phyloP scores from a whole-genome alignment of 2,797 vertebrate species.

The Tenualosa ilisha region DNA sequence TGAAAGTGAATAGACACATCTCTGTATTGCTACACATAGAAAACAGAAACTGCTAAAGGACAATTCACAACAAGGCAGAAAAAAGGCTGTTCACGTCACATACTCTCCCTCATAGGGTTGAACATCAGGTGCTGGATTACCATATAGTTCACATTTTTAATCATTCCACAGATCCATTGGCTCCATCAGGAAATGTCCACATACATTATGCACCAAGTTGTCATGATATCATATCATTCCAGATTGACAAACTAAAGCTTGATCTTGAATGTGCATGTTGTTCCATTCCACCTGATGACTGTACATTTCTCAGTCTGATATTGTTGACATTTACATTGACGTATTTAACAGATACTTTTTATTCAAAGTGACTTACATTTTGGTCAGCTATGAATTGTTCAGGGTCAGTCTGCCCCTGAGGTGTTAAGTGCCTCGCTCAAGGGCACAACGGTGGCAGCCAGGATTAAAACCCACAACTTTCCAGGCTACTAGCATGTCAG shows the following conservation, averaged over 20 bases:
- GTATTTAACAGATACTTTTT: too few species aligned
- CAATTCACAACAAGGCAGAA: background rate
- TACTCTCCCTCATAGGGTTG: background rate
- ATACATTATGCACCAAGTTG: background rate
- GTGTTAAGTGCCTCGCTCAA: too few species aligned
- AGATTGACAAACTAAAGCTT: too few species aligned
- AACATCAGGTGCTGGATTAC: background rate
- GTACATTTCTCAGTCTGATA: background rate
- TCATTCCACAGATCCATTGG: too few species aligned
- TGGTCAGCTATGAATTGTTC: too few species aligned
- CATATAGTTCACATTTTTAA: background rate
- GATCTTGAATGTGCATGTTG: background rate
- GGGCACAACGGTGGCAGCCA: too few species aligned
- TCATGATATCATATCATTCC: background rate
- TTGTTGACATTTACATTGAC: too few species aligned
- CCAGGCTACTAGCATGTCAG: too few species aligned
- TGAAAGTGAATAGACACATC: background rate
- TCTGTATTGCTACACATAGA: background rate
- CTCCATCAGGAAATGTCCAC: too few species aligned
- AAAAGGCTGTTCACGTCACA: background rate
- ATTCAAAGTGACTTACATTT: too few species aligned
- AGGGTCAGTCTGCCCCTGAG: too few species aligned
- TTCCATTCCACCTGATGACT: background rate
- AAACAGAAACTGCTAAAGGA: background rate
- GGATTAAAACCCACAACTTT: too few species aligned